Conservation (phyloP, 2,888 invertebrate genomes). For the Lasioglossum figueresi region DNA sequence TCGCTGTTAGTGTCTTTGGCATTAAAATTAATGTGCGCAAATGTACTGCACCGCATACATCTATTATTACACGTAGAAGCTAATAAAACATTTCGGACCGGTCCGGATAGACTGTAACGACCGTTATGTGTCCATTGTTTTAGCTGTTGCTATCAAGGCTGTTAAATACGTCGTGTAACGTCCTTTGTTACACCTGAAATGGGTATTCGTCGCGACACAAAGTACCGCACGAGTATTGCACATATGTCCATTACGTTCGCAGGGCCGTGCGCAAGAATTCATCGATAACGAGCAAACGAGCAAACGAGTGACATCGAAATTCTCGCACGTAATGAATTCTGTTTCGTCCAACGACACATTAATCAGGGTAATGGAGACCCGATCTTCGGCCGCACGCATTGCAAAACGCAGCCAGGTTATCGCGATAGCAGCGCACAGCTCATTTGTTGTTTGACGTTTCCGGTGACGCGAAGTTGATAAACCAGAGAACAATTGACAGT, state of each 20-base stretch:
- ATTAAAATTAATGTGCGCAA: background rate
- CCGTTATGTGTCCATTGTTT: background rate
- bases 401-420: constrained; percentile 26
- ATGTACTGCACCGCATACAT: background rate
- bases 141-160: background rate
- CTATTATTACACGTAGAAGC: background rate
- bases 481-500: constrained; percentile 31
- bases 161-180: background rate
- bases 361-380: constrained; percentile 36
- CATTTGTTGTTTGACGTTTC: constrained; percentile 33
- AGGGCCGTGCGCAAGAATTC: background rate
- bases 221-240: background rate
- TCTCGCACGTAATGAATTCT: constrained; percentile 27
- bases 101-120: background rate
- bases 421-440: constrained; percentile 19
- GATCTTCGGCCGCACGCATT: constrained; percentile 8
- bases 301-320: background rate
- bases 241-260: background rate
- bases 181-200: background rate
- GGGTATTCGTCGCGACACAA: background rate
- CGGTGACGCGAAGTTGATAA: constrained; percentile 31
- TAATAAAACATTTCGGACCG: background rate
- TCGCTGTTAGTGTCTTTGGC: background rate
- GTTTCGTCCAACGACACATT: constrained; percentile 27
- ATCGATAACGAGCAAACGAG: constrained; percentile 15